A percentile compares a stretch with the other conserved stretches of the same genome.
Conservation (phyloP, 2,888 invertebrate genomes). For the Dasysyrphus albostriatus region DNA sequence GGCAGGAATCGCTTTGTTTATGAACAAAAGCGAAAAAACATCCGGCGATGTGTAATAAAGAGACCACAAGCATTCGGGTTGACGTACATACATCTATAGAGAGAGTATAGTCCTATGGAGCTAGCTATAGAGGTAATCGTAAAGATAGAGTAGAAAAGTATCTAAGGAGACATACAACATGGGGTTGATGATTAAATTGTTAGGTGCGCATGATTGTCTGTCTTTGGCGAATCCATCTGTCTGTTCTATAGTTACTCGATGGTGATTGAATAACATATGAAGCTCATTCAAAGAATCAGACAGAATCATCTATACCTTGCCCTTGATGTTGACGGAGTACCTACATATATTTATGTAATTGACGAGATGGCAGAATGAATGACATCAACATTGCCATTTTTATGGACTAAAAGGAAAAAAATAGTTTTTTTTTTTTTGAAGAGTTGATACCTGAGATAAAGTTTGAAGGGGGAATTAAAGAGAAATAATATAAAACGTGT, state of each 20-base stretch:
- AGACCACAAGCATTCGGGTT: constrained; percentile 49
- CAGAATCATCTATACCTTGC: constrained; percentile 11
- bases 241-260: constrained; percentile 23
- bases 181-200: constrained; percentile 63
- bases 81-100: neutral
- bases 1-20: constrained; percentile 60
- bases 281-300: constrained; percentile 39
- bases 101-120: neutral
- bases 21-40: constrained; percentile 49
- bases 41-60: constrained; percentile 43
- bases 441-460: constrained; percentile 11
- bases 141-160: neutral
- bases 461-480: neutral
- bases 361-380: constrained; percentile 15
- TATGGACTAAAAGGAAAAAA: constrained; percentile 13
- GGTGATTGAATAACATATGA: constrained; percentile 51
- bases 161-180: constrained; percentile 21
- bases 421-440: constrained; percentile 17
- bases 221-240: constrained; percentile 59
- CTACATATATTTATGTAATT: constrained; percentile 3
- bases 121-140: neutral
- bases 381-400: constrained; percentile 40
- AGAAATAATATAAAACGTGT: constrained; percentile 31
- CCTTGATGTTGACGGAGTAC: constrained; percentile 29
- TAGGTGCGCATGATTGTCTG: constrained; percentile 62